A percentile compares a stretch with the other conserved stretches of the same genome.
These are phyloP conservation scores for Atta texana DNA, from an alignment of 1,140 invertebrate species.

Conservation along the genomic window DNA sequence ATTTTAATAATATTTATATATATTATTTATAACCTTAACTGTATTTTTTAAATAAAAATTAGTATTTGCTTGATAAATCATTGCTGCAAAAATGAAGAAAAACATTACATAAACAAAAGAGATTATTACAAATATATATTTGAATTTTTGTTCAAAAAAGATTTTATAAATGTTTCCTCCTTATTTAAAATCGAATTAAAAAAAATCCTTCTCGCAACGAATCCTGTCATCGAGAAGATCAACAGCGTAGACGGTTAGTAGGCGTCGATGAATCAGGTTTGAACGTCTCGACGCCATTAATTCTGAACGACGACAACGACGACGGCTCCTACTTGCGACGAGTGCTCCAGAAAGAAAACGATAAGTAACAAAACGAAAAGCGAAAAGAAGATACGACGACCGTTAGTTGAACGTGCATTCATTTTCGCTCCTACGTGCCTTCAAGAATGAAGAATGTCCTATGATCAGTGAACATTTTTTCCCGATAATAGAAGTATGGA, in stretches of 20 bases:
- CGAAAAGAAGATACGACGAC: constrained; percentile 60
- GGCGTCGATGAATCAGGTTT: constrained; percentile 68
- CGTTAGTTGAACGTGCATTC: constrained; percentile 66
- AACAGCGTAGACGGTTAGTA: constrained; percentile 57
- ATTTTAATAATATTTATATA: not conserved
- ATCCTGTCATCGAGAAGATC: constrained; percentile 45
- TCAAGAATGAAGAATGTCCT: not conserved
- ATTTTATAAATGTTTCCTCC: not conserved
- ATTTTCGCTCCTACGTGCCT: constrained; percentile 53
- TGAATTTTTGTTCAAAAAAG: not conserved
- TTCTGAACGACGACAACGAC: constrained; percentile 60
- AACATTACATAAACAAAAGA: not conserved
- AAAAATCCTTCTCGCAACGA: not conserved
- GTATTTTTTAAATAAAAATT: not conserved
- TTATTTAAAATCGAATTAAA: not conserved
- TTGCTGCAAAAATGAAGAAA: not conserved
- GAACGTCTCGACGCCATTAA: constrained; percentile 74
- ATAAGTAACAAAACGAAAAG: constrained; percentile 66
- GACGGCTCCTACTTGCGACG: constrained; percentile 66
- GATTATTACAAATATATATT: not conserved
- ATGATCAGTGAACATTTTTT: not conserved
- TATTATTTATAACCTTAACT: not conserved
- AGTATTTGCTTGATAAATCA: not conserved
- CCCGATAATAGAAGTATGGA: not conserved
- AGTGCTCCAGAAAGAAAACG: constrained; percentile 67